phyloP scores from a whole-genome alignment of 2,888 invertebrate species.

The Tholera decimalis region DNA sequence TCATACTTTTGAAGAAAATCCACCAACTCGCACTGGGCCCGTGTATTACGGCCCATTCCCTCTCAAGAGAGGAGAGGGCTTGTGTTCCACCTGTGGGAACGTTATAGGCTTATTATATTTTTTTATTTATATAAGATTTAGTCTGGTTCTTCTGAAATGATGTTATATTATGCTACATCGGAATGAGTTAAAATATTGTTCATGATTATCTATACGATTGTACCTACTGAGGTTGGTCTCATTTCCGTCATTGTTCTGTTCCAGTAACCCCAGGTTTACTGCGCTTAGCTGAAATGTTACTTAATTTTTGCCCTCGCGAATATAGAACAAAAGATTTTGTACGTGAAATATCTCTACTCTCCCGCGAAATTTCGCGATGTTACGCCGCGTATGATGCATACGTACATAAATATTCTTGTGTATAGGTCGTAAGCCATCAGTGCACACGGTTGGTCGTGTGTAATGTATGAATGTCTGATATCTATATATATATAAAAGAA shows the following conservation, averaged over 20 bases:
- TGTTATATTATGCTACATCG: slow-evolving; percentile 30
- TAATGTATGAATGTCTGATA: slow-evolving; percentile 51
- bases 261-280: slow-evolving; percentile 34
- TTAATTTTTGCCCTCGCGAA: slow-evolving; percentile 42
- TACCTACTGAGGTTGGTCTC: slow-evolving; percentile 39
- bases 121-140: neutral
- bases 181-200: slow-evolving; percentile 38
- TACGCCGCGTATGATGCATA: slow-evolving; percentile 27
- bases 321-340: slow-evolving; percentile 54
- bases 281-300: slow-evolving; percentile 39
- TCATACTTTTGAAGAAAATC: neutral
- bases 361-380: slow-evolving; percentile 33
- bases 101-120: too few relatives aligned
- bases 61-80: too few relatives aligned
- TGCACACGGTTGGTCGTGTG: slow-evolving; percentile 26
- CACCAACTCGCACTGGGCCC: too few relatives aligned
- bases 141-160: slow-evolving; percentile 6
- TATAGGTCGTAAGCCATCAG: slow-evolving; percentile 42
- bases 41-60: too few relatives aligned
- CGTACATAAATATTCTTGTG: slow-evolving; percentile 45
- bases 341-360: slow-evolving; percentile 41
- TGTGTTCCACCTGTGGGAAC: too few relatives aligned
- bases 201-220: slow-evolving; percentile 28
- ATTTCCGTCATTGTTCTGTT: slow-evolving; percentile 56
- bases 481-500: too few relatives aligned